Conservation (phyloP, 2,797 vertebrate species). For the Amphiprion clarkii region DNA sequence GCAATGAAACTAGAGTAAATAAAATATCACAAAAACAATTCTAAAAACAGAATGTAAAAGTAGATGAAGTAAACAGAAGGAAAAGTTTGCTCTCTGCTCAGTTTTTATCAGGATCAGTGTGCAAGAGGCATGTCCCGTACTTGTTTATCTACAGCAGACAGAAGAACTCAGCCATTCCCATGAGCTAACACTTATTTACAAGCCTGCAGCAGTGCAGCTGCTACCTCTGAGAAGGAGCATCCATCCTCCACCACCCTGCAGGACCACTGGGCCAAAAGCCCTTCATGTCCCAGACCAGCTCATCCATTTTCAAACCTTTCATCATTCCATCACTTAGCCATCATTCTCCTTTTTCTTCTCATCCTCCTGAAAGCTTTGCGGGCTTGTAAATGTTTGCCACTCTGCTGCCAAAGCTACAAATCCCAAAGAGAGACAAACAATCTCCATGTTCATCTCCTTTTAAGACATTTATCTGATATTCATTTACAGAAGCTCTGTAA, state of each 20-base stretch:
- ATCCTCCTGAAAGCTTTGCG: constrained; percentile 56
- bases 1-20: background rate
- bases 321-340: constrained; percentile 22
- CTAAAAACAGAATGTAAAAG: background rate
- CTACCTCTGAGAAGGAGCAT: constrained; percentile 7
- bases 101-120: constrained; percentile 1
- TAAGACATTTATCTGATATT: constrained; percentile 3
- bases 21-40: background rate
- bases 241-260: constrained; percentile 4
- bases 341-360: constrained; percentile 22
- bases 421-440: constrained; percentile 34
- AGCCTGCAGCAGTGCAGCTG: constrained; percentile 22
- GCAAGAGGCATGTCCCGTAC: background rate
- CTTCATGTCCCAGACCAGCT: constrained; percentile 10
- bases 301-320: constrained; percentile 36
- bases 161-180: constrained; percentile 3
- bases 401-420: constrained; percentile 46
- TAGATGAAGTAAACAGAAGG: background rate
- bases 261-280: background rate
- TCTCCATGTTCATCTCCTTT: constrained; percentile 33
- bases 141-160: constrained; percentile 12
- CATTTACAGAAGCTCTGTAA: background rate
- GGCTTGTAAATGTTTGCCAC: constrained; percentile 40
- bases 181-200: constrained; percentile 30
- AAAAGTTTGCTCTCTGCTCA: background rate